Percentiles rank a stretch among this genome's conserved stretches.
Conservation (phyloP, 2,113 vertebrate genomes). For the Strigops habroptila region DNA sequence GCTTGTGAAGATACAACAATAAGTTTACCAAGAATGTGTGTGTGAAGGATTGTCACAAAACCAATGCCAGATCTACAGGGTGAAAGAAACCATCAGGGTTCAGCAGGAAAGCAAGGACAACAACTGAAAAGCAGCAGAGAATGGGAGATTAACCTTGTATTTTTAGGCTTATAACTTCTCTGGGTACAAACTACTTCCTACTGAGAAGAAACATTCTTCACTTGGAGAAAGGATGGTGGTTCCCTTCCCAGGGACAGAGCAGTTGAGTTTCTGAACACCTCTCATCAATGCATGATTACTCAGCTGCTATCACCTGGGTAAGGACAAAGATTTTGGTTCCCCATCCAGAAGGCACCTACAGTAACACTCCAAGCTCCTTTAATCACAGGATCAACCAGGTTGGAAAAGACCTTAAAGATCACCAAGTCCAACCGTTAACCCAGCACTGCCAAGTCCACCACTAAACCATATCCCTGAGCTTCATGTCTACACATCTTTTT, state of each 20-base stretch:
- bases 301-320: fast-evolving
- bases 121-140: not conserved
- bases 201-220: not conserved
- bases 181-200: not conserved
- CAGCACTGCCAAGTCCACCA: not conserved
- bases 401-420: not conserved
- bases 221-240: not conserved
- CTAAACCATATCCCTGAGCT: not conserved
- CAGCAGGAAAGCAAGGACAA: not conserved
- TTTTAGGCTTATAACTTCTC: not conserved
- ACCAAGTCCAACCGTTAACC: not conserved
- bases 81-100: not conserved
- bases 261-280: not conserved
- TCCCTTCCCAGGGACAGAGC: not conserved
- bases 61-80: not conserved
- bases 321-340: not conserved
- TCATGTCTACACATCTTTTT: fast-evolving
- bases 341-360: not conserved
- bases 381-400: not conserved
- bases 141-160: not conserved
- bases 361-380: not conserved
- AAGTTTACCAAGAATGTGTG: not conserved
- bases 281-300: too few relatives aligned
- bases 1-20: not conserved
- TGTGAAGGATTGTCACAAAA: not conserved